Evolutionary conservation across 2,797 vertebrate genomes (phyloP), one percentile per base, ranked within the genome.

Genomic region (Jordanella pulchra): DNA sequence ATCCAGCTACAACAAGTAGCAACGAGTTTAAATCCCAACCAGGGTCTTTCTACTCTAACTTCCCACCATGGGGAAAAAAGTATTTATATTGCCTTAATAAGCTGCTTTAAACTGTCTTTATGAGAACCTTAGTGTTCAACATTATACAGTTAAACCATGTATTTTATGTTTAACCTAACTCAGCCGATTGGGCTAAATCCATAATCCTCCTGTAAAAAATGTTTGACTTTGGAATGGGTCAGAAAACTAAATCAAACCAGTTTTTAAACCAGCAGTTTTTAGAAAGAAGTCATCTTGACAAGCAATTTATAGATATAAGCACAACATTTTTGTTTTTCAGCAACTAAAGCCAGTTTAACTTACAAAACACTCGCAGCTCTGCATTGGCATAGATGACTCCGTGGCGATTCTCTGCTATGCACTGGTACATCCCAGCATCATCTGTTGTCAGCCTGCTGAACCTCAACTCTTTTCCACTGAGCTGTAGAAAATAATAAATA

Each of bases 371-470:
- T 74, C 96, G 96, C 85, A 99, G 89, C 81, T 99, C 97, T 10
- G 97, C 97, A 27, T 95, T 97, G 86, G 97, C 96, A 69, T 96
- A 96, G 88, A 99, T 96, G 79, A 94, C 82, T 73, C 97, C 97
- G 0, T 97, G 93, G 0, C 3, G 77, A 79, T 97, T 99, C 87
- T 97, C 96, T 18, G 97, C 97, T 50, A 96, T 94, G 89, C 98
- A 99, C 78, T 99, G 98, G 89, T 99, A 99, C 97, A 99, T 97
- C 79, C 96, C 97, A 0, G 96, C 96, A 80, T 99, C 94, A 0
- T 95, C 93, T 66, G 97, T 94, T 4, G 90, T 95, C 92, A 99
- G 87, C 1, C 91, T 88, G 69, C 89, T 92, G 42, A 99, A 95
- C 73, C 83, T 93, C 77, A 98, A 78, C 74, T 97, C 96, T 45